Percentiles rank a stretch among this genome's conserved stretches.
These are phyloP conservation scores for Acromyrmex echinatior DNA, from an alignment of 1,140 invertebrate species.

Conservation along the genomic window DNA sequence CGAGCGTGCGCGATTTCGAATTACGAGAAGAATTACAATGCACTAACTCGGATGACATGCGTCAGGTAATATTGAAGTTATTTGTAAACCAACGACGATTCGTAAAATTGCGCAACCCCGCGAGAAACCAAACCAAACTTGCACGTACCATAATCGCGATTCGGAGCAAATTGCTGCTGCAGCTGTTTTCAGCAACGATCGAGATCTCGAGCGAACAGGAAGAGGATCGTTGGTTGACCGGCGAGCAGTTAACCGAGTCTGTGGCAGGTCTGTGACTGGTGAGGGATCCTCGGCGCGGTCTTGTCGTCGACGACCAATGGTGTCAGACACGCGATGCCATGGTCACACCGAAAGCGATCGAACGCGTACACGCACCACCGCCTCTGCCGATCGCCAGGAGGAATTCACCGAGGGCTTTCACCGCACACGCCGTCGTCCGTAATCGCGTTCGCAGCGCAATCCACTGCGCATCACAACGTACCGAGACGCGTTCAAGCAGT, in stretches of 20 bases:
- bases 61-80: background rate
- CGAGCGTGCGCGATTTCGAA: background rate
- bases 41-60: background rate
- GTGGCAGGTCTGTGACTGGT: background rate
- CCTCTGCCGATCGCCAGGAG: conserved; percentile 19
- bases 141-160: conserved; percentile 32
- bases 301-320: background rate
- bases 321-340: conserved; percentile 38
- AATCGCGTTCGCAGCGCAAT: conserved; percentile 33
- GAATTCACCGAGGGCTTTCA: conserved; percentile 56
- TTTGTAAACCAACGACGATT: background rate
- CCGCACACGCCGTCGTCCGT: background rate
- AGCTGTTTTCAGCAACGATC: background rate
- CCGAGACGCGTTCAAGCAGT: conserved; percentile 2
- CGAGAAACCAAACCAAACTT: background rate
- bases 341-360: conserved; percentile 23
- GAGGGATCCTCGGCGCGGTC: conserved; percentile 1
- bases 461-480: conserved; percentile 27
- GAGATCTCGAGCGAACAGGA: conserved; percentile 14
- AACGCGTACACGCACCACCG: conserved; percentile 39
- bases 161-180: background rate
- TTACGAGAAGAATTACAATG: background rate
- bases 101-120: background rate
- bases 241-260: background rate
- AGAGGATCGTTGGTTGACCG: conserved; percentile 9